Conservation (phyloP, 2,888 invertebrate genomes). For the Panorpa germanica region DNA sequence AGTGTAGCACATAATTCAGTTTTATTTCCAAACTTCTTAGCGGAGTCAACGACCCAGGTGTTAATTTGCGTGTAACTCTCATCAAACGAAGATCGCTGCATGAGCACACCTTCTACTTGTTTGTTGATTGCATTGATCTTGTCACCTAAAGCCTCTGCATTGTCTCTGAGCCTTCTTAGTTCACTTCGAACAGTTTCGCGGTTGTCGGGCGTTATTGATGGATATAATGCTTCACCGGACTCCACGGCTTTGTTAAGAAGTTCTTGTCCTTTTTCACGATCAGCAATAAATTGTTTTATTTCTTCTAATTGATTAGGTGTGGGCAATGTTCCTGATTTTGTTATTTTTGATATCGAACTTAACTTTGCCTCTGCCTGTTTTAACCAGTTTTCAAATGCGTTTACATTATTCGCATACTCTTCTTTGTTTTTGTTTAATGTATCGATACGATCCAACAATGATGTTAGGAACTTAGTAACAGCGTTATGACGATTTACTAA, state of each 20-base stretch:
- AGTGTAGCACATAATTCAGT: slow-evolving; percentile 58
- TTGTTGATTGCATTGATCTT: slow-evolving; percentile 70
- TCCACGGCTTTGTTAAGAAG: slow-evolving; percentile 65
- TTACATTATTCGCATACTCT: slow-evolving; percentile 42
- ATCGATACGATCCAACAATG: slow-evolving; percentile 50
- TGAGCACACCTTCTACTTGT: slow-evolving; percentile 71
- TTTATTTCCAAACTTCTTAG: slow-evolving; percentile 50
- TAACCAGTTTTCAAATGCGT: slow-evolving; percentile 63
- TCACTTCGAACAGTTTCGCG: slow-evolving; percentile 71
- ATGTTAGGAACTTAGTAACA: slow-evolving; percentile 47
- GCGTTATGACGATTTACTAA: slow-evolving; percentile 57
- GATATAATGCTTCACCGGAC: slow-evolving; percentile 74
- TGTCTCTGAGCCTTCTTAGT: slow-evolving; percentile 57
- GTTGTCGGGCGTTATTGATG: slow-evolving; percentile 71
- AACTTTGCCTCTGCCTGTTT: slow-evolving; percentile 55
- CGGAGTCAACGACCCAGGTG: slow-evolving; percentile 68
- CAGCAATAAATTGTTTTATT: slow-evolving; percentile 48
- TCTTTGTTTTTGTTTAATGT: slow-evolving; percentile 51
- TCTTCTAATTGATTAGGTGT: slow-evolving; percentile 57
- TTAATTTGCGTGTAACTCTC: slow-evolving; percentile 78
- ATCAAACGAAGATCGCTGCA: slow-evolving; percentile 83
- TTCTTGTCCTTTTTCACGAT: slow-evolving; percentile 61
- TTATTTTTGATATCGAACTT: slow-evolving; percentile 47
- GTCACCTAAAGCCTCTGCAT: slow-evolving; percentile 69
- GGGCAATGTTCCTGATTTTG: slow-evolving; percentile 53